Conservation (phyloP, 2,797 vertebrate species). For the Amblyraja radiata region DNA sequence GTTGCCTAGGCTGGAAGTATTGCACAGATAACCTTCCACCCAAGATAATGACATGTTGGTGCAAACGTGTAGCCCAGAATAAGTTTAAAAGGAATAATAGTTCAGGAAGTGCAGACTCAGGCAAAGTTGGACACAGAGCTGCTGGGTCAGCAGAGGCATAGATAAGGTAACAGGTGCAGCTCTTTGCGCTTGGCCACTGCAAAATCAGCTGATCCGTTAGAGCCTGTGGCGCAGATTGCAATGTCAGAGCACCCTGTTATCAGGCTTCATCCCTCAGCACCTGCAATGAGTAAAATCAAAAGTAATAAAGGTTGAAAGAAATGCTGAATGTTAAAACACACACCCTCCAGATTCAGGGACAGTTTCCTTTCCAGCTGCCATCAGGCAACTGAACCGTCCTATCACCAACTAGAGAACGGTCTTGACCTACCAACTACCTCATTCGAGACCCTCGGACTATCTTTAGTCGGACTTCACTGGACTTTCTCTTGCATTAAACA, state of each 20-base stretch:
- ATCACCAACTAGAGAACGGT: too few relatives aligned
- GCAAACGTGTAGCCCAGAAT: not conserved
- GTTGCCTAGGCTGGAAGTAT: not conserved
- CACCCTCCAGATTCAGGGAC: too few relatives aligned
- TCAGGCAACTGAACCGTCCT: too few relatives aligned
- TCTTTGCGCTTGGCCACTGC: not conserved
- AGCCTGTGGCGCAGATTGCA: not conserved
- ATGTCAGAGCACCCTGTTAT: not conserved
- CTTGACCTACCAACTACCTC: too few relatives aligned
- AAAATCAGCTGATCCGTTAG: constrained; percentile 7
- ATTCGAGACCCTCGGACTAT: too few relatives aligned
- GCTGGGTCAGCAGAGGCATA: not conserved
- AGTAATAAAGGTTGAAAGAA: not conserved
- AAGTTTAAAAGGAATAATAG: not conserved
- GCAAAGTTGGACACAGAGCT: not conserved
- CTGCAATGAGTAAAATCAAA: not conserved
- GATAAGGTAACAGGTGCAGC: constrained; percentile 26
- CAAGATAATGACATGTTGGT: not conserved
- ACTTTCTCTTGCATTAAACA: too few relatives aligned
- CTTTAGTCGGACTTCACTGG: too few relatives aligned
- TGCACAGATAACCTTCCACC: too few relatives aligned
- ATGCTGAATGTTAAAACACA: not conserved
- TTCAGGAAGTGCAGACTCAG: not conserved
- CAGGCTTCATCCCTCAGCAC: not conserved
- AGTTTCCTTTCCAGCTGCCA: too few relatives aligned